These are phyloP conservation scores for Spicauda simplicius DNA, from an alignment of 2,888 invertebrate genomes.

Conservation along the genomic window DNA sequence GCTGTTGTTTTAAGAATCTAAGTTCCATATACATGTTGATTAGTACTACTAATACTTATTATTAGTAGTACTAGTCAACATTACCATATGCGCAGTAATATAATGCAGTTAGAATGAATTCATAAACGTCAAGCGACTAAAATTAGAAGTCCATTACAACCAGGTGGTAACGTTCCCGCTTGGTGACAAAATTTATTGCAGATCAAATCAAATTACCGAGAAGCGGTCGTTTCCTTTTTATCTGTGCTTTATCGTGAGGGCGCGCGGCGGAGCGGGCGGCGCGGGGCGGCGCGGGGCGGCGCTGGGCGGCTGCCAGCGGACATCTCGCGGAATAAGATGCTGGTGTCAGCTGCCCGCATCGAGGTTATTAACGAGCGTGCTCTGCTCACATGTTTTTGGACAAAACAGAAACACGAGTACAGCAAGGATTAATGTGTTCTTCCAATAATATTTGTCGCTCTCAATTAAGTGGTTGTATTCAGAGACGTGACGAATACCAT, in stretches of 20 bases:
- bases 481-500: no score
- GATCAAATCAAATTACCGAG: constrained; percentile 3
- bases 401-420: constrained; percentile 1
- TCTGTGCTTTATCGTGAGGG: not conserved
- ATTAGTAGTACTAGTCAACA: not conserved
- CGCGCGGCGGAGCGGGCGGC: not conserved
- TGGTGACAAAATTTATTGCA: not conserved
- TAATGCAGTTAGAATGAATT: not conserved
- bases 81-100: not conserved
- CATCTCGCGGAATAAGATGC: constrained; percentile 1
- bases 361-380: constrained; percentile 2
- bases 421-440: not conserved
- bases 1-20: no score
- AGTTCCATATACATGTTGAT: no score
- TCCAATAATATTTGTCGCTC: constrained; percentile 1
- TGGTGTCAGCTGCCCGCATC: constrained; percentile 2
- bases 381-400: constrained; percentile 1
- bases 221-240: constrained; percentile 6
- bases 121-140: not conserved
- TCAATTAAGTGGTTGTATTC: not conserved
- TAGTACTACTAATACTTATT: no score
- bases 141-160: not conserved
- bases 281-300: not conserved
- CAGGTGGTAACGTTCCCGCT: not conserved
- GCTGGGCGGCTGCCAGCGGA: constrained; percentile 4